Evolutionary conservation across 2,113 vertebrate genomes (phyloP), one percentile per base, ranked within the genome.

Genomic region (Cyphomyrus discorhynchus): DNA sequence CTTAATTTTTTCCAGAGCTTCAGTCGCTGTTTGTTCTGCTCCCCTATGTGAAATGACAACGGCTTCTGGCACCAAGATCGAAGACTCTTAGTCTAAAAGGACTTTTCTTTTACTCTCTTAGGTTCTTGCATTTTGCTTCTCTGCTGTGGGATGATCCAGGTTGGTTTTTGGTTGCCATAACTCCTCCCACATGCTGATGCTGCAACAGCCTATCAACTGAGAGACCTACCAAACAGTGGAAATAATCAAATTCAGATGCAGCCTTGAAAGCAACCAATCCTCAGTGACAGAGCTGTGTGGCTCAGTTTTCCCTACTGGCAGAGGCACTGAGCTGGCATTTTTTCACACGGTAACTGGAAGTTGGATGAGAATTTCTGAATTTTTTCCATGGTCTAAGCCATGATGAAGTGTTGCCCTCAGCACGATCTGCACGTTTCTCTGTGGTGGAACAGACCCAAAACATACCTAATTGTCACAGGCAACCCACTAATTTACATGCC

Each of bases 381-480:
- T 89, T 89, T 84, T 89, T 89, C 77, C 77, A 89, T 83, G 27
- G 49, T 62, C 45, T 24, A 85, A 35, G 50, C 17, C 52, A 62
- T 85, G 35, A 47, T 66, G 50, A 62, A 89, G 50, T 3, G 6
- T 10, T 47, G 45, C 27, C 47, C 47, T 10, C 11, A 21, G 88
- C 88, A 89, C 52, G 80, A 89, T 53, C 58, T 17, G 80, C 80
- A 89, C 39, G 89, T 89, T 47, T 89, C 39, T 58, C 50, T 19
- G 88, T 35, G 49, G 27, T 45, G 27, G 52, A 52, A 35, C 27
- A 19, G 77, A n/a, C 35, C 42, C 21, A 62, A 56, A 84, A 85
- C 50, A 17, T 53, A 46, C 21, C 50, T 87, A 53, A 31, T 39
- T 53, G 85, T 27, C 85, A 56, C 85, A 56, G n/a, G 27, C n/a